Conservation (phyloP, 1,140 invertebrate species). For the Carposina sasakii region DNA sequence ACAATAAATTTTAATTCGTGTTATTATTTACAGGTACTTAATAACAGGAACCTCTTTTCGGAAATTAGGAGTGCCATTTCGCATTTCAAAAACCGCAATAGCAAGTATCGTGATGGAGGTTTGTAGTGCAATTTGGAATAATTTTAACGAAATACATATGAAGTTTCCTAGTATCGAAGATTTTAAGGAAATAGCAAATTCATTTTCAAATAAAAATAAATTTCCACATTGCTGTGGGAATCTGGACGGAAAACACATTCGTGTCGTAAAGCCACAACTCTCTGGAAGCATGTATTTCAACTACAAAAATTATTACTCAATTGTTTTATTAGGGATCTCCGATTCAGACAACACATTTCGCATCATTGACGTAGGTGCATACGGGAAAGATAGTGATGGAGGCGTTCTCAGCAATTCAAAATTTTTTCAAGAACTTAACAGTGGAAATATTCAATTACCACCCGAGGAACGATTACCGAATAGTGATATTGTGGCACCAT, state of each 20-base stretch:
- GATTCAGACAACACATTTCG: conserved; percentile 10
- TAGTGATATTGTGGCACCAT: too few species aligned
- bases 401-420: conserved; percentile 12
- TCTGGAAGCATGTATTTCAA: conserved; percentile 11
- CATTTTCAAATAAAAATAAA: conserved; percentile 11
- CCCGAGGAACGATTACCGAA: conserved; percentile 8
- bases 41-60: too few species aligned
- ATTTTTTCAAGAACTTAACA: conserved; percentile 9
- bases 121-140: too few species aligned
- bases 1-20: too few species aligned
- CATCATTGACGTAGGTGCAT: conserved; percentile 12
- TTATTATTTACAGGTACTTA: too few species aligned
- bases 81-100: too few species aligned
- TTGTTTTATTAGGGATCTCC: conserved; percentile 6
- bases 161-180: too few species aligned
- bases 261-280: conserved; percentile 3
- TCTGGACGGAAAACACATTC: conserved; percentile 11
- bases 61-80: too few species aligned
- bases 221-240: conserved; percentile 8
- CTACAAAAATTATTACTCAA: conserved; percentile 9
- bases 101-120: too few species aligned
- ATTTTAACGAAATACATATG: too few species aligned
- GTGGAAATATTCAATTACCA: conserved; percentile 7
- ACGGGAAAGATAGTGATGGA: conserved; percentile 12
- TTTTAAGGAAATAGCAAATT: too few species aligned